Base-by-base conservation (phyloP, 2,113 vertebrate genomes). In the Fulmarus glacialis region DNA sequence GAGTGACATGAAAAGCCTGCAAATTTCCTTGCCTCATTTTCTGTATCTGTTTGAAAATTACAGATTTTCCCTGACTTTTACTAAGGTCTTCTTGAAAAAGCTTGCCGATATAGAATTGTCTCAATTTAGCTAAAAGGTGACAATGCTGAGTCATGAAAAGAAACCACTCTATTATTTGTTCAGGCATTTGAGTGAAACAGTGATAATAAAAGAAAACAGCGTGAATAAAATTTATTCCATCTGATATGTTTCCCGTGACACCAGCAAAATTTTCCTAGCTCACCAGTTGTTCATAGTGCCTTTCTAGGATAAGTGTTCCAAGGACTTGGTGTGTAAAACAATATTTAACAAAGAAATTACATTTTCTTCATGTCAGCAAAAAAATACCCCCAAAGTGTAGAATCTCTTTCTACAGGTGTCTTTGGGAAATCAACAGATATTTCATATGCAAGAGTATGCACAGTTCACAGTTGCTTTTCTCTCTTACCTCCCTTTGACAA, bases 311-410 rank as follows among this genome's bases (percentile, higher is more conserved):
- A 55, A 24, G 32, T 17, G 15, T 72, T 66, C 29, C 42, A 62
- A 73, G 36, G 34, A 34, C 30, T 74, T 40, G 30, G 29, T 47
- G 40, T 43, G 30, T 48, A 87, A 52, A 63, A 63, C 16, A 30
- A 4, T 58, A 50, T 36, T 87, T 73, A 70, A 53, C 18, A 45
- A 47, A 83, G 8, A 53, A 90, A 58, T 52, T 22, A 16, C 6
- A 11, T 8, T 66, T 74, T 43, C 29, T 60, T 80, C 17, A 12
- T n/a, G 29, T 40, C 32, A 48, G 63, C 2, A 67, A 27, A 38
- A 71, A 22, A 48, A 1, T 12, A 36, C 7, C 16, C 36, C 11
- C 1, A 3, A 38, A 53, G 6, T 8, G 3, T 5, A 58, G 42
- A 27, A 15, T 56, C 24, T 29, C 0, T 83, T 82, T 81, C 24